phyloP scores from a whole-genome alignment of 2,888 invertebrate genomes.

The Apodemia mormo region DNA sequence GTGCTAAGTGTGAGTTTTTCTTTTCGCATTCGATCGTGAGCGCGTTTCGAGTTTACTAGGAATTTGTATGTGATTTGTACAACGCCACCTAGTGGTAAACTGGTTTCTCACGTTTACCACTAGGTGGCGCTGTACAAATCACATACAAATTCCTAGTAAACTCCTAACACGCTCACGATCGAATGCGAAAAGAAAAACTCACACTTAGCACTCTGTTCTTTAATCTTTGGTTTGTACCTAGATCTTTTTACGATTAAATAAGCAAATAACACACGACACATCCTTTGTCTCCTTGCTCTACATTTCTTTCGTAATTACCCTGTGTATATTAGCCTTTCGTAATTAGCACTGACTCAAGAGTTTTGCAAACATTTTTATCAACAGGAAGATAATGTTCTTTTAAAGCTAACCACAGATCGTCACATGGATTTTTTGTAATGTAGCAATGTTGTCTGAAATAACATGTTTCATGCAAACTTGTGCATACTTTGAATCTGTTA shows the following conservation, averaged over 20 bases:
- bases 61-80: too few species aligned
- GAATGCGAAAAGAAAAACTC: too few species aligned
- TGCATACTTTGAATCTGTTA: not conserved
- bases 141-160: too few species aligned
- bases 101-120: too few species aligned
- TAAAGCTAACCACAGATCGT: not conserved
- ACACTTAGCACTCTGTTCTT: too few species aligned
- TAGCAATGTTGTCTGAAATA: not conserved
- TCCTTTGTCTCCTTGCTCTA: conserved; percentile 41
- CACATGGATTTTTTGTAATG: not conserved
- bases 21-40: too few species aligned
- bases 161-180: too few species aligned
- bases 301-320: conserved; percentile 40
- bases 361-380: conserved; percentile 38
- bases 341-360: conserved; percentile 3
- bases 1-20: too few species aligned
- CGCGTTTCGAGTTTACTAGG: too few species aligned
- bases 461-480: not conserved
- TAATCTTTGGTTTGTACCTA: too few species aligned
- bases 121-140: too few species aligned
- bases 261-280: not conserved
- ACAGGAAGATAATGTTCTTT: conserved; percentile 35
- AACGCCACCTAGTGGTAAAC: too few species aligned
- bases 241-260: not conserved
- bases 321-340: not conserved